phyloP scores from a whole-genome alignment of 2,797 vertebrate genomes.

The Botia kubotai region DNA sequence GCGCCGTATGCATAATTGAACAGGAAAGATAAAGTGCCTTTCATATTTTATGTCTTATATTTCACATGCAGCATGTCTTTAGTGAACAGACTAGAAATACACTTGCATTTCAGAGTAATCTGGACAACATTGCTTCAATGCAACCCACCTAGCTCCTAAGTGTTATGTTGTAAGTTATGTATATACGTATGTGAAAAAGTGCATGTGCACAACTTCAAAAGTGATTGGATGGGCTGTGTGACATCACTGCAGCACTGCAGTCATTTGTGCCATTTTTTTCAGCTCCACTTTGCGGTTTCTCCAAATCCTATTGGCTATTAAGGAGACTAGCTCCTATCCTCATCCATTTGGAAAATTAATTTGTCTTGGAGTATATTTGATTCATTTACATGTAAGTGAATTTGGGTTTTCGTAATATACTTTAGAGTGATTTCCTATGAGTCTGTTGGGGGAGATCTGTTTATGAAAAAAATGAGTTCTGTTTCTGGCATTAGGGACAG shows the following conservation, averaged over 20 bases:
- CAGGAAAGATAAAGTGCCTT: not conserved
- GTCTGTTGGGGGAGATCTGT: not conserved
- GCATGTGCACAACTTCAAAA: not conserved
- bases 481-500: not conserved
- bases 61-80: not conserved
- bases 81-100: not conserved
- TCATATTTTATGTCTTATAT: not conserved
- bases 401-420: constrained; percentile 24
- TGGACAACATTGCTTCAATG: not conserved
- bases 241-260: not conserved
- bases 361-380: constrained; percentile 13
- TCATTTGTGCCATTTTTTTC: not conserved
- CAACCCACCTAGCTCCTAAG: not conserved
- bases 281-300: not conserved
- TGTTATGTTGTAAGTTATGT: not conserved
- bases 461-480: not conserved
- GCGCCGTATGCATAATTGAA: not conserved
- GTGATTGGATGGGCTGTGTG: not conserved
- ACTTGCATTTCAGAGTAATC: not conserved
- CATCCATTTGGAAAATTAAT: constrained; percentile 31
- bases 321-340: constrained; percentile 1
- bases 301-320: not conserved
- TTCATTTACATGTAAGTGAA: constrained; percentile 34
- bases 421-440: constrained; percentile 23
- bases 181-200: not conserved